These are phyloP conservation scores for Papilio xuthus DNA, from an alignment of 1,140 invertebrate genomes.

Conservation along the genomic window DNA sequence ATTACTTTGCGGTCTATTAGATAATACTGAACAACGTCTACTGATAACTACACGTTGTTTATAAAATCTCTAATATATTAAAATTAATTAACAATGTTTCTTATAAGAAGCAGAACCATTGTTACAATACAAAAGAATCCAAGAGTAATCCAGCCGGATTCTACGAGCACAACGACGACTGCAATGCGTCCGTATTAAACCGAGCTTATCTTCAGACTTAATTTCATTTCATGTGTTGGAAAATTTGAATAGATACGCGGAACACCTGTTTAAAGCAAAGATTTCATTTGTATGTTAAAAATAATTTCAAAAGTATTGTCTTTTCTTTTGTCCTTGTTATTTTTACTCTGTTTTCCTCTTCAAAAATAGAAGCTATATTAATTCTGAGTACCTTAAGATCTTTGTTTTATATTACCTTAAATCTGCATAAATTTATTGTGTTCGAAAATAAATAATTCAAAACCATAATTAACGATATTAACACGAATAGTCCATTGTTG, in stretches of 20 bases:
- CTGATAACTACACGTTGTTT: neutral
- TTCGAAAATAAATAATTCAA: too few relatives aligned
- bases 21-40: too few relatives aligned
- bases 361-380: neutral
- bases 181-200: slow-evolving; percentile 37
- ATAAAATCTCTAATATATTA: slow-evolving; percentile 9
- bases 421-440: too few relatives aligned
- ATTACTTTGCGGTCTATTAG: too few relatives aligned
- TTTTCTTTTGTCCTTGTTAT: slow-evolving; percentile 10
- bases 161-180: slow-evolving; percentile 19
- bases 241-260: slow-evolving; percentile 37
- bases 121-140: slow-evolving; percentile 36
- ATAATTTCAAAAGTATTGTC: neutral
- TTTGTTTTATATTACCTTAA: too few relatives aligned
- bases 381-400: neutral
- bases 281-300: slow-evolving; percentile 29
- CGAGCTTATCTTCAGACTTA: slow-evolving; percentile 34
- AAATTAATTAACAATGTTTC: slow-evolving; percentile 18
- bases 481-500: too few relatives aligned
- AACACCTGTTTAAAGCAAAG: slow-evolving; percentile 31
- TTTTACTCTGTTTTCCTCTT: neutral
- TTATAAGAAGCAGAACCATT: slow-evolving; percentile 19
- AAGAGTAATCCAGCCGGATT: slow-evolving; percentile 17
- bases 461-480: too few relatives aligned
- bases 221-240: slow-evolving; percentile 39